These are phyloP conservation scores for Olivierus martensii DNA, from an alignment of 1,140 invertebrate genomes.

Conservation along the genomic window DNA sequence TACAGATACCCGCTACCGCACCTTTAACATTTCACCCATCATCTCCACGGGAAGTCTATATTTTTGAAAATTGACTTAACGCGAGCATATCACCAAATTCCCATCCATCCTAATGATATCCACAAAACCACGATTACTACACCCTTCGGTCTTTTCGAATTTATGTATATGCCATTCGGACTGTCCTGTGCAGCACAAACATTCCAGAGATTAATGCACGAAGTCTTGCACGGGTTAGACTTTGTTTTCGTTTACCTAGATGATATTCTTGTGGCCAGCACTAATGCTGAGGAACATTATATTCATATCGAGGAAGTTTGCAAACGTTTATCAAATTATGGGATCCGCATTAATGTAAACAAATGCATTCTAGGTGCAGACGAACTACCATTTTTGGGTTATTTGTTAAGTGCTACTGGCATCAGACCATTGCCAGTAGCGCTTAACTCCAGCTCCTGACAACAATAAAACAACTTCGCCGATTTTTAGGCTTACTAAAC, in stretches of 20 bases:
- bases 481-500: background rate
- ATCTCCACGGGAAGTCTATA: background rate
- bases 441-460: background rate
- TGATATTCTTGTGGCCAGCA: too few relatives aligned
- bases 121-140: too few relatives aligned
- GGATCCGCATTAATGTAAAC: background rate
- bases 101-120: slow-evolving; percentile 6
- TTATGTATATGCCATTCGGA: too few relatives aligned
- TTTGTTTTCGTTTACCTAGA: too few relatives aligned
- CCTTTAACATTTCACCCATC: slow-evolving; percentile 5
- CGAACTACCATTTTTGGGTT: background rate
- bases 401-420: background rate
- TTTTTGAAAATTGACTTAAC: slow-evolving; percentile 9
- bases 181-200: too few relatives aligned
- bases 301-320: background rate
- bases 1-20: slow-evolving; percentile 12
- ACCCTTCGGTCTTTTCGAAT: too few relatives aligned
- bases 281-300: background rate
- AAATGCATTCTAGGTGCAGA: background rate
- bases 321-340: background rate
- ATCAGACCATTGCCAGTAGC: background rate
- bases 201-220: too few relatives aligned
- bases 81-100: slow-evolving; percentile 10
- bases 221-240: too few relatives aligned
- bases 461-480: background rate